These are phyloP conservation scores for Amblyteles armatorius DNA, from an alignment of 2,888 invertebrate species.

Conservation along the genomic window DNA sequence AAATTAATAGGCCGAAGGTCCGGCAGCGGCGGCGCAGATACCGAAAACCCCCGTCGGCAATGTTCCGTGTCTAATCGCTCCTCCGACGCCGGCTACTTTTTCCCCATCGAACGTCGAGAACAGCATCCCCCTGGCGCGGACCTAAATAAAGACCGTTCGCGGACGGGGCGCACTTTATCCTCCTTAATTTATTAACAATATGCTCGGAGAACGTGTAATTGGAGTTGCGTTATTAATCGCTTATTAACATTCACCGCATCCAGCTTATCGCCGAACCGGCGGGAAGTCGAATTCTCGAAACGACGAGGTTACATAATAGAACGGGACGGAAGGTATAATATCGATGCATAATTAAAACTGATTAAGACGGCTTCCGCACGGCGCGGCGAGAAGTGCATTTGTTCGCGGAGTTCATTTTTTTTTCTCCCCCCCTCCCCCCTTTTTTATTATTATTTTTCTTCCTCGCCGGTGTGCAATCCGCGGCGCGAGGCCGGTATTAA, in stretches of 20 bases:
- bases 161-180: conserved; percentile 10
- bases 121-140: conserved; percentile 9
- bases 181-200: conserved; percentile 35
- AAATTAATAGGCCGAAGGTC: conserved; percentile 77
- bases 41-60: conserved; percentile 51
- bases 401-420: not conserved
- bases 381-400: not conserved
- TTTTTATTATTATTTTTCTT: not conserved
- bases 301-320: not conserved
- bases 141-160: not conserved
- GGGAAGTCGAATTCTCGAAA: conserved; percentile 4
- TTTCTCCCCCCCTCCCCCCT: too few relatives aligned
- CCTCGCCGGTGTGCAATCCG: not conserved
- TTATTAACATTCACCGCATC: conserved; percentile 39
- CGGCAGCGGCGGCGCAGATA: conserved; percentile 16
- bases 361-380: not conserved
- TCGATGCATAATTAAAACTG: conserved; percentile 20
- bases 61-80: conserved; percentile 60
- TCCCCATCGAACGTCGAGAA: conserved; percentile 9
- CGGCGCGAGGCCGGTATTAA: conserved; percentile 1
- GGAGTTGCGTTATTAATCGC: conserved; percentile 37
- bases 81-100: conserved; percentile 44
- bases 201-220: conserved; percentile 8
- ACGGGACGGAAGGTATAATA: conserved; percentile 15
- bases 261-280: not conserved